Evolutionary conservation across 2,888 invertebrate genomes (phyloP).

Genomic region (Pinctada fucata): DNA sequence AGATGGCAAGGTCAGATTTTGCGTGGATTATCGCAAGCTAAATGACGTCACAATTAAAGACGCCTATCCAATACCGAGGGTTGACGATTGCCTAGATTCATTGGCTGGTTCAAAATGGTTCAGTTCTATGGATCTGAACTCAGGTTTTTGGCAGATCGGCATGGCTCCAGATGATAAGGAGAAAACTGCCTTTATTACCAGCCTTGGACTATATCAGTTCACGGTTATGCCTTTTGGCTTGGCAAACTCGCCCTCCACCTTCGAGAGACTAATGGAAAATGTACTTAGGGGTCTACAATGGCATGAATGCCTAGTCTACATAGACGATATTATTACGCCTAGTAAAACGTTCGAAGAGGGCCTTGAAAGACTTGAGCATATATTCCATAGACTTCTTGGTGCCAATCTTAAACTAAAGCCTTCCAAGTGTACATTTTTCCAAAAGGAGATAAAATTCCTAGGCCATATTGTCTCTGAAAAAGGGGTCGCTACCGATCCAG

Average conservation of each 20-base stretch:
- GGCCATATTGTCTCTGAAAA: constrained; percentile 22
- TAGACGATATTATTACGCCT: constrained; percentile 52
- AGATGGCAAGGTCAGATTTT: constrained; percentile 47
- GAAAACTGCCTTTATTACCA: constrained; percentile 44
- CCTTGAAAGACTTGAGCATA: constrained; percentile 51
- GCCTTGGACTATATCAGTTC: constrained; percentile 37
- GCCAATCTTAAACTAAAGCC: constrained; percentile 12
- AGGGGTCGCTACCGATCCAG: constrained; percentile 12
- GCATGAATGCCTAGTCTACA: constrained; percentile 43
- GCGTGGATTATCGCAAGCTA: constrained; percentile 50
- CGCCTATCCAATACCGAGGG: constrained; percentile 44
- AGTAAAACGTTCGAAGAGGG: neutral
- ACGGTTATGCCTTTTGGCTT: constrained; percentile 44
- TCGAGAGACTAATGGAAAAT: constrained; percentile 47
- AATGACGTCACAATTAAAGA: constrained; percentile 41
- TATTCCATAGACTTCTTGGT: neutral
- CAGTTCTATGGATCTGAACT: constrained; percentile 42
- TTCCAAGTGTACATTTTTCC: constrained; percentile 16
- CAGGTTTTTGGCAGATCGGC: constrained; percentile 46
- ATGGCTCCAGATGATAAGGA: constrained; percentile 36
- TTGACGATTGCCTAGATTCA: constrained; percentile 41
- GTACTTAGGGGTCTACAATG: constrained; percentile 45
- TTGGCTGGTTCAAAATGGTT: constrained; percentile 43
- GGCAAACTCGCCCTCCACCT: constrained; percentile 47
- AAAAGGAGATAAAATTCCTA: neutral